phyloP scores from a whole-genome alignment of 2,888 invertebrate genomes.

The Eupithecia vulgata region DNA sequence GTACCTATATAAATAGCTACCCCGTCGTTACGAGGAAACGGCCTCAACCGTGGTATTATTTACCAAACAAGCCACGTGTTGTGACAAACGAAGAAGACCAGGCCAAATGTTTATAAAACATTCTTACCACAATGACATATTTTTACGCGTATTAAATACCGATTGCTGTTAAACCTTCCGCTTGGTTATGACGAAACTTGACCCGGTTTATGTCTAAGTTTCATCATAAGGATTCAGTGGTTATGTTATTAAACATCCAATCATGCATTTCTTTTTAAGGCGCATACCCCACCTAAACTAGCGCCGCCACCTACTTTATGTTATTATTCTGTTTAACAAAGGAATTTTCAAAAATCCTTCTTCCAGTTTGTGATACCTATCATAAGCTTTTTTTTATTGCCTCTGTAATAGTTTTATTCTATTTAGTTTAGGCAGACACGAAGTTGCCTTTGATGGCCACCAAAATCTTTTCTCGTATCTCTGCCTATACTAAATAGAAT shows the following conservation, averaged over 20 bases:
- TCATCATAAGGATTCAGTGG: background rate
- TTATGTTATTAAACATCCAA: background rate
- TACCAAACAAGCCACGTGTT: background rate
- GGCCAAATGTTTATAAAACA: constrained; percentile 8
- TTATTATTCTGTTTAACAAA: too few relatives aligned
- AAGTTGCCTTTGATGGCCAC: too few relatives aligned
- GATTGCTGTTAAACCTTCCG: constrained; percentile 6
- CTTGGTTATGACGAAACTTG: background rate
- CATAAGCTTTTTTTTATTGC: too few relatives aligned
- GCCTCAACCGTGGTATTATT: background rate
- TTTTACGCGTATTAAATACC: background rate
- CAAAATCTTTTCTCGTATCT: too few relatives aligned
- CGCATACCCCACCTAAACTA: too few relatives aligned
- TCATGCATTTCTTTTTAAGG: background rate
- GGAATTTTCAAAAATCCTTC: too few relatives aligned
- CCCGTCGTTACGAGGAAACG: background rate
- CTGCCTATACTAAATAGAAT: too few relatives aligned
- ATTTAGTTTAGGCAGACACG: too few relatives aligned
- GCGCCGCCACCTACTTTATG: too few relatives aligned
- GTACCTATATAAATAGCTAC: background rate
- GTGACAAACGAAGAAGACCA: background rate
- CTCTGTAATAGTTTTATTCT: too few relatives aligned
- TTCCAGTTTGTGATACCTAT: too few relatives aligned
- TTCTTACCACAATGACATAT: background rate
- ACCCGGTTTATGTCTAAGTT: background rate